phyloP scores from a whole-genome alignment of 2,113 vertebrate species.

The Bos indicus region DNA sequence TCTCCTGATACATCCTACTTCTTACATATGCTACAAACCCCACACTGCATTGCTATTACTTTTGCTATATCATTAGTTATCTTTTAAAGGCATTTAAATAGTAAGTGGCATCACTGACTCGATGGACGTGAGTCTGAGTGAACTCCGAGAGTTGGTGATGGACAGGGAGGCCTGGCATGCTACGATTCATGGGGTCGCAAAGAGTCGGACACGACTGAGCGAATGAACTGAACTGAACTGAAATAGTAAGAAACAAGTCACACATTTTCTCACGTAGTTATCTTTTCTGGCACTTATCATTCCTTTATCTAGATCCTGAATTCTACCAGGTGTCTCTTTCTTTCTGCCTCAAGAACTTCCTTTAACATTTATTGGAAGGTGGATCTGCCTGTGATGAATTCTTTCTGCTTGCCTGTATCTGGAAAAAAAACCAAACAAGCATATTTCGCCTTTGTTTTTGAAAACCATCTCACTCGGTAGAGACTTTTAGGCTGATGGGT shows the following conservation, averaged over 20 bases:
- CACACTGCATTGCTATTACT: no score
- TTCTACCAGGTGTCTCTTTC: background rate
- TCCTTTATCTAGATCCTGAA: background rate
- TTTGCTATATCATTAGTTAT: background rate
- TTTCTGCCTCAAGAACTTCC: background rate
- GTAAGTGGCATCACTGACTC: no score
- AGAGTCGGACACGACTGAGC: no score
- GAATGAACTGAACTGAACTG: no score
- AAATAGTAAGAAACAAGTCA: background rate
- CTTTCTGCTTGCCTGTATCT: background rate
- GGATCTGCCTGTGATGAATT: background rate
- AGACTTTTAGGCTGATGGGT: background rate
- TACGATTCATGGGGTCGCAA: no score
- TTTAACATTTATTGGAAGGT: background rate
- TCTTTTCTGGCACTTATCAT: background rate
- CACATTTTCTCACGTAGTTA: background rate
- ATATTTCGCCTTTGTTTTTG: background rate
- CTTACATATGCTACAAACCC: background rate
- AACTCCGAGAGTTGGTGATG: no score
- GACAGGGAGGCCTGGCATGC: no score
- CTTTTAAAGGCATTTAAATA: background rate
- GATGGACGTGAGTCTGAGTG: no score
- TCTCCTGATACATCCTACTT: no score
- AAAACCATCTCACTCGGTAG: background rate
- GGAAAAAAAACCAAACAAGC: background rate